Evolutionary conservation across 2,797 vertebrate species (phyloP), one percentile per base, ranked within the genome.

Genomic region (Catostomus latipinnis): DNA sequence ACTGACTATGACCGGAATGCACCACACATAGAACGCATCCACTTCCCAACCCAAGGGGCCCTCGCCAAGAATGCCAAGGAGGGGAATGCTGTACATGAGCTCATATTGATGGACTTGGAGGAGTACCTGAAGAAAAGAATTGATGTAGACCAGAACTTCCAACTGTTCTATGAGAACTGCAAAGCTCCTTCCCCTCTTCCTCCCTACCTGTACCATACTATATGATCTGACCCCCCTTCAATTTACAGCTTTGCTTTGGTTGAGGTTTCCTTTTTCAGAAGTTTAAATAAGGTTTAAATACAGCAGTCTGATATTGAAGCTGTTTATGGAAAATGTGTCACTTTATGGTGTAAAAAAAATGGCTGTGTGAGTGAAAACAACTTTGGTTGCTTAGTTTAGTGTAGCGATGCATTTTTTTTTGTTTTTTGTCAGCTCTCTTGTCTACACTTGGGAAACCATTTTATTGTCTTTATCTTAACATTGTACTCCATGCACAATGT

Each of bases 81-180:
- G 69, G 79, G 83, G 58, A 88, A 88, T 86, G 86, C 74, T 1
- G 86, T 94, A 3, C 75, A 86, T 0, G 91, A 94, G 83, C 89
- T 94, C 86, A 3, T 88, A 0, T 84, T 93, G 5, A 85, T 86
- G 61, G 90, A 92, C 3, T 89, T 92, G 1, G 93, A 94, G 84
- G 86, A 22, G 14, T 88, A 86, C 52, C 89, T 94, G 80, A 92
- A 85, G 69, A 83, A 10, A 11, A 78, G 83, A 54, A 87, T 92
- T 82, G 86, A 90, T 0, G 89, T 92, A 1, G 90, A 92, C 76
- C 87, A 90, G 81, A 91, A 91, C 79, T 81, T 93, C 8, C 91
- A 93, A 87, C 75, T 94, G 58, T 93, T 93, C 81, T 92, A 93
- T 3, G 91, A 92, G 79, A 92, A 92, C 90, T 93, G 93, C 78